Evolutionary conservation across 2,797 vertebrate genomes (phyloP).

Genomic region (Crenichthys baileyi): DNA sequence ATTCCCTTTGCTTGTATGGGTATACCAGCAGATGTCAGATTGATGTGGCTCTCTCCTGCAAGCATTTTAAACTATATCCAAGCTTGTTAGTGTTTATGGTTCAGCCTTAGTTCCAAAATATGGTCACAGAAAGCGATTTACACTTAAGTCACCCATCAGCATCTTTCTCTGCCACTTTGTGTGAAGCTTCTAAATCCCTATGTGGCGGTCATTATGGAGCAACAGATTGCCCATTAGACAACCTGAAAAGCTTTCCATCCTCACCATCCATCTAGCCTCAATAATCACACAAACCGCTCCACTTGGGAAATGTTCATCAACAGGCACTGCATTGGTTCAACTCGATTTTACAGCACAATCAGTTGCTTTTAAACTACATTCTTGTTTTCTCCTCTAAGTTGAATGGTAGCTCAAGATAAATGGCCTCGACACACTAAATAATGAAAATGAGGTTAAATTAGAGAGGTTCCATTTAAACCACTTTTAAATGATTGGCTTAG

Average conservation of each 20-base stretch:
- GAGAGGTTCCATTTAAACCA: background rate
- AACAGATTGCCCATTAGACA: constrained; percentile 46
- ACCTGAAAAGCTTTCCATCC: background rate
- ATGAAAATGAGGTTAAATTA: background rate
- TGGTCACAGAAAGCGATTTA: constrained; percentile 51
- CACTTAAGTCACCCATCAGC: constrained; percentile 71
- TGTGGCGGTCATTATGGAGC: constrained; percentile 23
- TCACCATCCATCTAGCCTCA: background rate
- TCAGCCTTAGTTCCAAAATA: constrained; percentile 38
- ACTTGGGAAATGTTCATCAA: background rate
- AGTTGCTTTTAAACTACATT: background rate
- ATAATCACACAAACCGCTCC: background rate
- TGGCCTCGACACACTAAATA: background rate
- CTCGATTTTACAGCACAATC: background rate
- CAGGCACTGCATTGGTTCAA: background rate
- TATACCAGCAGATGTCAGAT: constrained; percentile 22
- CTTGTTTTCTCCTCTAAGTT: background rate
- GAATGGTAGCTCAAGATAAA: background rate
- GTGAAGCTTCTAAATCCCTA: constrained; percentile 34
- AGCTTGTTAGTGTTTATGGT: constrained; percentile 25
- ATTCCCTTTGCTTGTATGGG: constrained; percentile 1
- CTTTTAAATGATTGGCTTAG: background rate
- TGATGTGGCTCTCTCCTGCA: constrained; percentile 39
- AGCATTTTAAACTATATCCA: constrained; percentile 62
- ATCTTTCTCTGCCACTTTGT: constrained; percentile 32